These are phyloP conservation scores for Hestina assimilis DNA, from an alignment of 1,140 invertebrate species.

Conservation along the genomic window DNA sequence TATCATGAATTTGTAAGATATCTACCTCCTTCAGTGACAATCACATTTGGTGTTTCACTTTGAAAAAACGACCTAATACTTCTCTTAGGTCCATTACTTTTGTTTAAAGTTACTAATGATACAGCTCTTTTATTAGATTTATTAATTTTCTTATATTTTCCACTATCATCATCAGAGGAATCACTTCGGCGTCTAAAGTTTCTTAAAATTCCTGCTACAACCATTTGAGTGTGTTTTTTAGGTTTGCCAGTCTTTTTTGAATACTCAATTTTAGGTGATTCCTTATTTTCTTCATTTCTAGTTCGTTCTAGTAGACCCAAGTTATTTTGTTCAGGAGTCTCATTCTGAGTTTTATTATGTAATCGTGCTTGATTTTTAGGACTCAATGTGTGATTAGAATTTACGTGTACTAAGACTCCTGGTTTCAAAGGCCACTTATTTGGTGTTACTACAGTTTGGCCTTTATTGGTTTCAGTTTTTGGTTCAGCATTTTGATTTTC, in stretches of 20 bases:
- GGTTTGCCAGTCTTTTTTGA: constrained; percentile 62
- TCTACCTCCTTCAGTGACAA: constrained; percentile 77
- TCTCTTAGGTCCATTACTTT: constrained; percentile 58
- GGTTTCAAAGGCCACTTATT: constrained; percentile 92
- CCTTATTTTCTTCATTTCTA: constrained; percentile 37
- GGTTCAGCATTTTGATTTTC: constrained; percentile 44
- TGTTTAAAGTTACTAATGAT: constrained; percentile 61
- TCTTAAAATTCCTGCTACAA: constrained; percentile 62
- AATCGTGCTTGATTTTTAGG: constrained; percentile 73
- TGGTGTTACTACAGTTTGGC: constrained; percentile 64
- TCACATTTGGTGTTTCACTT: constrained; percentile 67
- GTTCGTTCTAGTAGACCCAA: constrained; percentile 68
- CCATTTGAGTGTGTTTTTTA: constrained; percentile 48
- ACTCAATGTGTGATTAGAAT: constrained; percentile 78
- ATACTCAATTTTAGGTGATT: constrained; percentile 45
- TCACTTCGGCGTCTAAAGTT: constrained; percentile 63
- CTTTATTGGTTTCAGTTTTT: constrained; percentile 43
- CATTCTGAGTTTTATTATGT: constrained; percentile 36
- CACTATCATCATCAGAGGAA: constrained; percentile 63
- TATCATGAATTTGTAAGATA: constrained; percentile 23
- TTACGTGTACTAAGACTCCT: constrained; percentile 92
- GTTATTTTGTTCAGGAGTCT: constrained; percentile 49
- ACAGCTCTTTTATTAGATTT: constrained; percentile 70
- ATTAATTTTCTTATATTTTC: constrained; percentile 70
- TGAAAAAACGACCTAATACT: constrained; percentile 70